phyloP scores from a whole-genome alignment of 2,888 invertebrate genomes.

The Meiosimyza platycephala region DNA sequence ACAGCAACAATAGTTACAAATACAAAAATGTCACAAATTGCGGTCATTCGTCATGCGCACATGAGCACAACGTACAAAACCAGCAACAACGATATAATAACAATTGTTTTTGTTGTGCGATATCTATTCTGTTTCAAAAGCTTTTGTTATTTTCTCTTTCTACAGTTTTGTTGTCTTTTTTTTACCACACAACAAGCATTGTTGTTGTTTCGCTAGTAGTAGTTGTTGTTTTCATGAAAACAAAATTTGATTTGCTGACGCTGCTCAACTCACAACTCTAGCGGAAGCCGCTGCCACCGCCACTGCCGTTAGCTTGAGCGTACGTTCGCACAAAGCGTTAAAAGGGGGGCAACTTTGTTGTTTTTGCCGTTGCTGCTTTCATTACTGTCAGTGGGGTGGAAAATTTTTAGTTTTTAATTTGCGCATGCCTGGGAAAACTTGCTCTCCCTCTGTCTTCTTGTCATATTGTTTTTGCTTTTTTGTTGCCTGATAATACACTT shows the following conservation, averaged over 20 bases:
- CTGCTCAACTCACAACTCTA: background rate
- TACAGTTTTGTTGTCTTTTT: conserved; percentile 6
- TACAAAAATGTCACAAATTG: conserved; percentile 61
- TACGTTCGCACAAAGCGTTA: too few species aligned
- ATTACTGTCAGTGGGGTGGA: background rate
- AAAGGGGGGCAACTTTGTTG: too few species aligned
- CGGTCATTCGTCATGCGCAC: conserved; percentile 66
- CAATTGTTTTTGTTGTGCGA: conserved; percentile 27
- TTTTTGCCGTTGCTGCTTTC: background rate
- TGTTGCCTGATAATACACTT: background rate
- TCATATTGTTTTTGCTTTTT: background rate
- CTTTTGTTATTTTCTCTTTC: conserved; percentile 25
- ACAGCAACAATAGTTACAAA: background rate
- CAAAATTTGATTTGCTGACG: conserved; percentile 48
- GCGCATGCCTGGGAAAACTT: background rate
- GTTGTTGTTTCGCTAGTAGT: background rate
- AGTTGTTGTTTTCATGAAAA: conserved; percentile 32
- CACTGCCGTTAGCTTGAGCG: too few species aligned
- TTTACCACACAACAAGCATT: background rate
- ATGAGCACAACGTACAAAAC: conserved; percentile 55
- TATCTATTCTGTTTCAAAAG: conserved; percentile 36
- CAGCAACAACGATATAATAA: conserved; percentile 17
- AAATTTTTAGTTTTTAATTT: background rate
- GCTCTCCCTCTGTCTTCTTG: too few species aligned
- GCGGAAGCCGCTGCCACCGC: too few species aligned